Evolutionary conservation across 2,113 vertebrate species (phyloP).

Genomic region (Azemiops feae): DNA sequence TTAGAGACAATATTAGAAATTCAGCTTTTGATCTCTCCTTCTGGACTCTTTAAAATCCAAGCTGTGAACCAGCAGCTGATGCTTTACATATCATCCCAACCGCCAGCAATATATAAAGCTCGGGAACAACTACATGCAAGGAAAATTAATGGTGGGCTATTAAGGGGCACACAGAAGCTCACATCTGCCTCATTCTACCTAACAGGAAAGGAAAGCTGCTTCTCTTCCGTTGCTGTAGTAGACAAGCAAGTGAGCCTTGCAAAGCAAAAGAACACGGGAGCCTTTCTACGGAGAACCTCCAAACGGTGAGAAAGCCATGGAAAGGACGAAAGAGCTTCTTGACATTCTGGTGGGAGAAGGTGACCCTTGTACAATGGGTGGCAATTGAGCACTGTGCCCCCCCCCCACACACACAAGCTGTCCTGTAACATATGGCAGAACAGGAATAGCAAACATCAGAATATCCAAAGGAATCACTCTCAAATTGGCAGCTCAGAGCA

Average conservation of each 20-base stretch:
- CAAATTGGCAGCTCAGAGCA: constrained; percentile 56
- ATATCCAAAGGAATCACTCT: constrained; percentile 36
- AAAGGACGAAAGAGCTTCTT: neutral
- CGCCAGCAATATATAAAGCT: constrained; percentile 57
- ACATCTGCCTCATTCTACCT: constrained; percentile 47
- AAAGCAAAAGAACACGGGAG: constrained; percentile 3
- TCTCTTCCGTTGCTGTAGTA: constrained; percentile 40
- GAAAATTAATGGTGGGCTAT: constrained; percentile 53
- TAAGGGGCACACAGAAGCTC: constrained; percentile 56
- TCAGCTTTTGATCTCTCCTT: constrained; percentile 66
- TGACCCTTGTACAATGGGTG: constrained; percentile 24
- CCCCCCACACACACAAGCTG: neutral
- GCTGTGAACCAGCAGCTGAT: constrained; percentile 69
- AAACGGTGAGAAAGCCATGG: constrained; percentile 23
- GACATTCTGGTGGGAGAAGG: constrained; percentile 22
- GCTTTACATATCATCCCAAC: constrained; percentile 57
- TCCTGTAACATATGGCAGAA: constrained; percentile 44
- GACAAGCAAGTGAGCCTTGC: constrained; percentile 39
- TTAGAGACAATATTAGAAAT: constrained; percentile 63
- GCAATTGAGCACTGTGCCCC: constrained; percentile 21
- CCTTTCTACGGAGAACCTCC: constrained; percentile 29
- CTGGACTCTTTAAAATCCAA: constrained; percentile 64
- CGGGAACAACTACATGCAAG: constrained; percentile 33
- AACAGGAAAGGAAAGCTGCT: constrained; percentile 48
- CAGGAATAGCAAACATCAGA: constrained; percentile 47